These are phyloP conservation scores for Anisognathus igniventris DNA, from an alignment of 2,797 vertebrate species.

Conservation along the genomic window DNA sequence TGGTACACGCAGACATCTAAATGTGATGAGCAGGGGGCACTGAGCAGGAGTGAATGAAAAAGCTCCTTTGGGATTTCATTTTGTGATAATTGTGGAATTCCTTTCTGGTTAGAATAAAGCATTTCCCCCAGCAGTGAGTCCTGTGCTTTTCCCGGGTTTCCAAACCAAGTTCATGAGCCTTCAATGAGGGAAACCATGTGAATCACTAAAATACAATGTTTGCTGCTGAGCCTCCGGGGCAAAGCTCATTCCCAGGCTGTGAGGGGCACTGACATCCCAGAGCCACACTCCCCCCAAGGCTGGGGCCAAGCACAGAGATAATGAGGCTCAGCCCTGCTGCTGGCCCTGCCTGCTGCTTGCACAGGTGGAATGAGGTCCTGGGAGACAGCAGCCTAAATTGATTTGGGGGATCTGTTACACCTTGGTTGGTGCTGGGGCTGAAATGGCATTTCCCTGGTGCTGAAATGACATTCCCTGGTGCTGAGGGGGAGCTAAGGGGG, in stretches of 20 bases:
- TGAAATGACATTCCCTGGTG: too few species aligned
- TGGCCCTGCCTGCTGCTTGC: neutral
- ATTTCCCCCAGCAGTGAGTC: neutral
- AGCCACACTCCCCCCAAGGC: fast-evolving
- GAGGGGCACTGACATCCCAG: neutral
- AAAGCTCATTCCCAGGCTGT: fast-evolving
- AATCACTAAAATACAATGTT: neutral
- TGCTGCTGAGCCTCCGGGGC: neutral
- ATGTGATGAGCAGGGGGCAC: neutral
- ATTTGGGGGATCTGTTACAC: neutral
- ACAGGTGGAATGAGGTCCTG: neutral
- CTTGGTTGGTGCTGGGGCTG: fast-evolving
- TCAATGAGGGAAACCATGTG: neutral
- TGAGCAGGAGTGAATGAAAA: neutral
- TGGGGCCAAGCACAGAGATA: neutral
- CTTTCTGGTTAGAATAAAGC: neutral
- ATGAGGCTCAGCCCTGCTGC: neutral
- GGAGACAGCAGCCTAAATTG: neutral
- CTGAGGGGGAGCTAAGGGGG: fast-evolving
- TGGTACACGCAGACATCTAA: neutral
- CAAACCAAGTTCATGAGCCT: neutral
- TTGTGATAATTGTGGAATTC: neutral
- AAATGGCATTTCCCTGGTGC: too few species aligned
- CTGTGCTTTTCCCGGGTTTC: neutral
- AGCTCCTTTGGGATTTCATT: neutral